Base-by-base conservation (phyloP, 2,888 invertebrate species). In the Ceraclea dissimilis region DNA sequence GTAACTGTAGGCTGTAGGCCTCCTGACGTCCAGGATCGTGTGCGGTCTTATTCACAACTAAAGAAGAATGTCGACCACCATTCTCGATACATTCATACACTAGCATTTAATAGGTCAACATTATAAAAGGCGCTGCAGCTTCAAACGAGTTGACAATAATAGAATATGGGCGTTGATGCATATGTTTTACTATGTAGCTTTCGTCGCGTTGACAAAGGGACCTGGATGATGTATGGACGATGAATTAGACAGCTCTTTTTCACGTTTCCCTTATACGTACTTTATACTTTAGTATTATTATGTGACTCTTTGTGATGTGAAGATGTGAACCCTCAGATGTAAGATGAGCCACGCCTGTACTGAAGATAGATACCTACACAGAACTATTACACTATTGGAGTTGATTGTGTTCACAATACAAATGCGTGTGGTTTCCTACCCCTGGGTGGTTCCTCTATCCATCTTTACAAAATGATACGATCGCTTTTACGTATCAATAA, bases 201-300 rank as follows among this genome's bases (percentile, higher is more conserved):
- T 61, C 61, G 61, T 59, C 61, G 57, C 59, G 53, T 31, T 52
- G 31, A 61, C 61, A 61, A 61, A 59, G 51, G 61, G 51, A 53
- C 49, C 57, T n/a, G 46, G 49, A 52, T 61, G 61, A 61, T 61
- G 52, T 61, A 61, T 61, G 61, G 56, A 51, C 60, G 56, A 53
- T 58, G 60, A 60, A 60, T 59, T 59, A 57, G 61, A 56, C 57
- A 59, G 60, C 58, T 58, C 55, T 57, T 55, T 59, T 61, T 58
- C 51, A 58, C 44, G 54, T 52, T 44, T 34, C 49, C 54, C 50
- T 17, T n/a, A n/a, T n/a, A n/a, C n/a, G n/a, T n/a, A n/a, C n/a
- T n/a, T n/a, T n/a, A n/a, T n/a, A n/a, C n/a, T n/a, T n/a, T 39
- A 22, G 34, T 55, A 39, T n/a, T 39, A 60, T 60, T 60, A 53